Evolutionary conservation across 2,113 vertebrate genomes (phyloP).

Genomic region (Menidia beryllina): DNA sequence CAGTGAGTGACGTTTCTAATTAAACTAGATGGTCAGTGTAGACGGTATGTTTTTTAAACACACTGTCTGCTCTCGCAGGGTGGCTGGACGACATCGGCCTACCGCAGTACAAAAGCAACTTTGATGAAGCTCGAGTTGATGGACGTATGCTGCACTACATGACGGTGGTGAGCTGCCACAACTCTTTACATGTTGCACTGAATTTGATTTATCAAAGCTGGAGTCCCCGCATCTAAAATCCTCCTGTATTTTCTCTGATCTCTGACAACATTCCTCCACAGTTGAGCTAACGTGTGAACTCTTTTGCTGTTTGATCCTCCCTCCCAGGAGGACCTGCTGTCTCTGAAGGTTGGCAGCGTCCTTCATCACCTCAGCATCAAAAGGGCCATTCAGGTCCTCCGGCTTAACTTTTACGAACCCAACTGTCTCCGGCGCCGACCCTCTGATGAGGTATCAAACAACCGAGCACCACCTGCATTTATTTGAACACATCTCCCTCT

Average conservation of each 20-base stretch:
- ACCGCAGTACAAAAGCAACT: slow-evolving; percentile 97
- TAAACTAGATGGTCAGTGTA: no score
- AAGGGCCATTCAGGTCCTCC: slow-evolving; percentile 94
- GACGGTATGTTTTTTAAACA: no score
- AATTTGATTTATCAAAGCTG: neutral
- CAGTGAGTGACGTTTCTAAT: slow-evolving; percentile 83
- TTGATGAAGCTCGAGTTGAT: slow-evolving; percentile 94
- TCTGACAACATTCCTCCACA: no score
- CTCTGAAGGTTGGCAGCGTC: slow-evolving; percentile 94
- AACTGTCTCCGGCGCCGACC: slow-evolving; percentile 93
- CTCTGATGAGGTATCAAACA: slow-evolving; percentile 88
- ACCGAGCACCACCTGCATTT: neutral
- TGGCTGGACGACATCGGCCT: slow-evolving; percentile 99
- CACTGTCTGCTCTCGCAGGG: slow-evolving; percentile 74
- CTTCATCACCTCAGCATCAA: slow-evolving; percentile 98
- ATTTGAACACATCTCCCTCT: neutral
- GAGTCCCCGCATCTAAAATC: no score
- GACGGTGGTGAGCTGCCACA: slow-evolving; percentile 87
- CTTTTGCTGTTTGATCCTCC: neutral
- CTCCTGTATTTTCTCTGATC: no score
- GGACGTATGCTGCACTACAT: slow-evolving; percentile 96
- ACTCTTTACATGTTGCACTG: neutral
- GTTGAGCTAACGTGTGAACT: neutral
- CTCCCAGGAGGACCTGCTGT: slow-evolving; percentile 92
- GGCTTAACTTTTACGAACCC: slow-evolving; percentile 91